These are phyloP conservation scores for Pseudorhiza aurosa DNA, from an alignment of 30 jellyfish, hydroid and myxozoan species.

Conservation along the genomic window DNA sequence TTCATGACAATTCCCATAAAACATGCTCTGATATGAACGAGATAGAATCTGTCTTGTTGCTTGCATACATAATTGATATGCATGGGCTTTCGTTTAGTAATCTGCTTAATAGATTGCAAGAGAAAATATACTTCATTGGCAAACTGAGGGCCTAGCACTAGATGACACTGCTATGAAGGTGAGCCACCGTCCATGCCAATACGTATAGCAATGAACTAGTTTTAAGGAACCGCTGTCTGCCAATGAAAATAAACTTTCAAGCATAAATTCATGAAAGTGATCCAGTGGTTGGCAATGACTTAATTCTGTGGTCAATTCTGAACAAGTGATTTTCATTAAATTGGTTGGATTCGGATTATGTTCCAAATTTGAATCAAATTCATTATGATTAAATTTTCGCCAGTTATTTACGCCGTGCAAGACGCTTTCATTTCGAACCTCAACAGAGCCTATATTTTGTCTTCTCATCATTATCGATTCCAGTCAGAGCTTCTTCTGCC, in stretches of 20 bases:
- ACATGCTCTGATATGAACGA: conserved; percentile 26
- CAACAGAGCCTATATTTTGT: no score
- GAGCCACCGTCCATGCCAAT: background rate
- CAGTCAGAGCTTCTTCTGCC: no score
- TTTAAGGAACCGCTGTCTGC: background rate
- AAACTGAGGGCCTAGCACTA: background rate
- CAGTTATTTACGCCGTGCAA: no score
- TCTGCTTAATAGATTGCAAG: background rate
- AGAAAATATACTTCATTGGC: background rate
- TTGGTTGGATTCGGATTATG: background rate
- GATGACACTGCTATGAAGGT: background rate
- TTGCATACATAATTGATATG: background rate
- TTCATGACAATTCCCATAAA: conserved; percentile 16
- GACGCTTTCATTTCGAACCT: no score
- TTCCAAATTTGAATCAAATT: no score
- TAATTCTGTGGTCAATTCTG: background rate
- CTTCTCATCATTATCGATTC: no score
- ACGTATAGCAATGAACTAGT: background rate
- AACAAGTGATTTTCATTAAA: background rate
- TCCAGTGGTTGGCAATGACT: background rate
- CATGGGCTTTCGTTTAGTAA: conserved; percentile 8
- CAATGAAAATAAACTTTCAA: background rate
- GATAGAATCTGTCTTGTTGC: background rate
- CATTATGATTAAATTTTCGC: no score
- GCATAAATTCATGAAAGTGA: background rate